Evolutionary conservation across 2,888 invertebrate genomes (phyloP), one percentile per base, ranked within the genome.

Genomic region (Zootermopsis nevadensis): DNA sequence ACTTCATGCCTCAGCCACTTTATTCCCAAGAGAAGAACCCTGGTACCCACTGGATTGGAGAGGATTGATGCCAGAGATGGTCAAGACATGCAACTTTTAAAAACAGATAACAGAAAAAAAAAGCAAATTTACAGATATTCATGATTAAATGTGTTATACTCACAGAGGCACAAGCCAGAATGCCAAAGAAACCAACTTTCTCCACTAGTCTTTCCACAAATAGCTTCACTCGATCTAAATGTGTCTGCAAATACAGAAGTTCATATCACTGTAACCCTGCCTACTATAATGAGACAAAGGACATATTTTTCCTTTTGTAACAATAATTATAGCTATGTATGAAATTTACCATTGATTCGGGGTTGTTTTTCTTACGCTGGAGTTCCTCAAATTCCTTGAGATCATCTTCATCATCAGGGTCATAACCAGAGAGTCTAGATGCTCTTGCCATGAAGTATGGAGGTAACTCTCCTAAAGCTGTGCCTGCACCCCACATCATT

Each of bases 381-480:
- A 95, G 89, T 81, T 94, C 93, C 87, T 95, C 94, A 87, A 95
- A 93, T 87, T 95, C 95, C 86, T 93, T 93, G 86, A 96, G 90
- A 86, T 95, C 95, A 86, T 95, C 94, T 87, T 93, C 93, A 86
- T 90, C 91, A 79, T 93, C 92, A 80, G 92, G 92, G 87, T 94
- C 93, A 85, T 92, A 91, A 72, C 91, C 89, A 1, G 89, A 89
- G 33, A 96, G 91, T 19, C 97, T 90, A 0, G 97, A 96, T 7
- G 99, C 98, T 85, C 97, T 92, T n/a, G 99, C 99, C 98, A 99
- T 99, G 90, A 99, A 99, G 92, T 99, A 99, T 0, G 99, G 99
- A 4, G 99, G 99, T 86, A 99, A 90, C 89, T 99, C 99, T 0
- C 99, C 99, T n/a, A 99, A 91, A 0, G 99, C 99, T 0, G 99